Conservation (phyloP, 2,888 invertebrate genomes). For the Leucophenga montana region DNA sequence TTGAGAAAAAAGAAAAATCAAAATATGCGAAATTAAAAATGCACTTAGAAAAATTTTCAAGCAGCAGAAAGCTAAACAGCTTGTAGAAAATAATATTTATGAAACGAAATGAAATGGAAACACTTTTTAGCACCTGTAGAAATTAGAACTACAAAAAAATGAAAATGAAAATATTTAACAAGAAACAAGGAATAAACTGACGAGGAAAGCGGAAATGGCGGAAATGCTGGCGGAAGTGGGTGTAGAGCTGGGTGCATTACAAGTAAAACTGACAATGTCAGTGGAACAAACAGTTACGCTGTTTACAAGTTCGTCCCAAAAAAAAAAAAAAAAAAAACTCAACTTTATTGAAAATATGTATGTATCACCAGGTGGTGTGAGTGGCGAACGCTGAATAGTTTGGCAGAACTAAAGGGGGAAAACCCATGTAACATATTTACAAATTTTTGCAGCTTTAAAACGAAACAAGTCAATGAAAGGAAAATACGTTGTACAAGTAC, state of each 20-base stretch:
- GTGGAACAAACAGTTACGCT: not conserved
- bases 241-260: too few species aligned
- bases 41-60: not conserved
- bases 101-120: not conserved
- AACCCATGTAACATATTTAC: slow-evolving; percentile 13
- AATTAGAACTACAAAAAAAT: not conserved
- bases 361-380: too few species aligned
- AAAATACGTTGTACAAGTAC: not conserved
- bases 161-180: not conserved
- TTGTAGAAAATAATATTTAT: not conserved
- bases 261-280: slow-evolving; percentile 9
- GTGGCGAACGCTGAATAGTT: not conserved
- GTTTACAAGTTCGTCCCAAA: slow-evolving; percentile 1
- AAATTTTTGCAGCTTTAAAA: slow-evolving; percentile 1
- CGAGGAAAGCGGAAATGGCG: not conserved
- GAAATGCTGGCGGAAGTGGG: not conserved
- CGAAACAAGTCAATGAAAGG: slow-evolving; percentile 11
- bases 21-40: not conserved
- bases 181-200: not conserved
- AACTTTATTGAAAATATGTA: too few species aligned
- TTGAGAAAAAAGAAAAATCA: slow-evolving; percentile 12
- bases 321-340: too few species aligned
- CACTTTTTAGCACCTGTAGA: not conserved
- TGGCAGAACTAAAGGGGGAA: not conserved
- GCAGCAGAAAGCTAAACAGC: not conserved